Base-by-base conservation (phyloP, 2,797 vertebrate species). In the Trematocara caparti region DNA sequence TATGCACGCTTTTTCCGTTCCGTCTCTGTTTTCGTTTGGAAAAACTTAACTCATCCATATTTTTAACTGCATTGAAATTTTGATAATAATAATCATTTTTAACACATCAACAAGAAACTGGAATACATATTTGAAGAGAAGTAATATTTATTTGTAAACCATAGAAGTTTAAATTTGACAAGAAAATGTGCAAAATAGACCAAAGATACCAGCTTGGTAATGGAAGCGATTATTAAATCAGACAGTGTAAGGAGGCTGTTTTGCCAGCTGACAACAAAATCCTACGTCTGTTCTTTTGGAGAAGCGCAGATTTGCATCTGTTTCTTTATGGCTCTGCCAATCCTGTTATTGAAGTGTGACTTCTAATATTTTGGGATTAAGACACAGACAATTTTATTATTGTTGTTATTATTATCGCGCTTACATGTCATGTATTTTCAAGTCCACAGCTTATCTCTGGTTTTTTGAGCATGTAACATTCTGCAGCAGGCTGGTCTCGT, bases 231-330 rank as follows among this genome's bases (percentile, higher is more conserved):
- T 86, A 51, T 90, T 80, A 90, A 94, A 93, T 93, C 90, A 90
- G 86, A 82, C 78, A 82, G 80, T 74, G 38, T 84, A 86, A 83
- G 86, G 79, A 88, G 85, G 75, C 79, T 94, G 93, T 93, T 96
- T 90, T 93, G 93, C 94, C 95, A 86, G 76, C 59, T 85, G 50
- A 84, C 75, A 92, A 92, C 91, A 90, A 79, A 80, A 64, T 19
- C 55, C 30, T 12, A 45, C 59, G 81, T 84, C 78, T 83, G 87
- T 51, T 78, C 88, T 92, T 66, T 79, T 88, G 88, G 86, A 93
- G 55, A 76, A 73, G 88, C 93, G 92, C 90, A 92, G 95, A 95
- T 95, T 95, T 95, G 45, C 84, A 84, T 85, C 90, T 79, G 64
- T 47, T 66, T 89, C 83, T 75, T 75, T 75, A 50, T 76, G 77